Percentiles rank a stretch among this genome's conserved stretches.
These are phyloP conservation scores for Zophobas atratus DNA, from an alignment of 1,140 invertebrate species.

Conservation along the genomic window DNA sequence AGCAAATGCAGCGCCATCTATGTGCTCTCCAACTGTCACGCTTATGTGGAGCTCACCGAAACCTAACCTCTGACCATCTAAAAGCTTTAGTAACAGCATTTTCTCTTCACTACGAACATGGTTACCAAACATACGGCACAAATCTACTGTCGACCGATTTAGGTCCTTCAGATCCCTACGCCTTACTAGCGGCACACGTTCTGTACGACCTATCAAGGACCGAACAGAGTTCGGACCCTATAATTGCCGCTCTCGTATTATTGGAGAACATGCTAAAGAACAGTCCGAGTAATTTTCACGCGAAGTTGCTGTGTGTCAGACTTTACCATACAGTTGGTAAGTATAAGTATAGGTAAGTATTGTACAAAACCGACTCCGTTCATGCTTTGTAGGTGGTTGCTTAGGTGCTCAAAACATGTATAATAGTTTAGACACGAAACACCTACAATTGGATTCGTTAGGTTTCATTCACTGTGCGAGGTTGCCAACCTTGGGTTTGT, in stretches of 20 bases:
- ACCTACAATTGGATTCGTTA: slow-evolving; percentile 94
- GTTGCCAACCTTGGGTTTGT: slow-evolving; percentile 79
- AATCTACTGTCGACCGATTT: slow-evolving; percentile 74
- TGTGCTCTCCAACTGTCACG: slow-evolving; percentile 79
- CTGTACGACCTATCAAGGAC: slow-evolving; percentile 80
- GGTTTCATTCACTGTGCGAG: slow-evolving; percentile 87
- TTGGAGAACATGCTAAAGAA: slow-evolving; percentile 80
- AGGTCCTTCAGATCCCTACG: slow-evolving; percentile 82
- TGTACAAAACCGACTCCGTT: not conserved
- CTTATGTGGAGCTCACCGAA: slow-evolving; percentile 76
- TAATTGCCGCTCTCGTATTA: slow-evolving; percentile 77
- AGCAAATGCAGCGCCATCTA: slow-evolving; percentile 83
- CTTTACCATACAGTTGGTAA: slow-evolving; percentile 82
- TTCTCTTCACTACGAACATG: slow-evolving; percentile 72
- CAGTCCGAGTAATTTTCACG: slow-evolving; percentile 85
- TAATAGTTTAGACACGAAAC: slow-evolving; percentile 88
- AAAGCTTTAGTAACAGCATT: slow-evolving; percentile 70
- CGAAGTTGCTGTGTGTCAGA: slow-evolving; percentile 81
- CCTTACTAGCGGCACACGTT: slow-evolving; percentile 83
- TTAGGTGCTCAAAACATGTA: slow-evolving; percentile 79
- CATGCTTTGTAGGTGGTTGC: slow-evolving; percentile 73
- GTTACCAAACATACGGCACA: slow-evolving; percentile 68
- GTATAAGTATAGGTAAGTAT: slow-evolving; percentile 45
- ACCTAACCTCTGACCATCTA: slow-evolving; percentile 69
- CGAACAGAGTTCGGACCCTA: slow-evolving; percentile 72